Evolutionary conservation across 2,113 vertebrate genomes (phyloP), one percentile per base, ranked within the genome.

Genomic region (Struthidea cinerea): DNA sequence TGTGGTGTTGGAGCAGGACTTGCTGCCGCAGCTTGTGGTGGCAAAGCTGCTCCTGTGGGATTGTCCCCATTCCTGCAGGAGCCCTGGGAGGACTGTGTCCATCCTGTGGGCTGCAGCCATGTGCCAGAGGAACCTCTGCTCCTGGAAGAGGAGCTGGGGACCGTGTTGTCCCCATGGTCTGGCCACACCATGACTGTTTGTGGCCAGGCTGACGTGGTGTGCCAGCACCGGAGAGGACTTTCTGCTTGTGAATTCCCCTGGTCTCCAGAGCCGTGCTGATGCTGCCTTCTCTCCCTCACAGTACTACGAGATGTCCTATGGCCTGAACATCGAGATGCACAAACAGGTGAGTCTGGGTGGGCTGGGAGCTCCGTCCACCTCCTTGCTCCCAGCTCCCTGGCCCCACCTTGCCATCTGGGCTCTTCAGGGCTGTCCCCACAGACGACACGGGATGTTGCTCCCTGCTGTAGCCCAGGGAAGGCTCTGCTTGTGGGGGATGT

Each of bases 261-360:
- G 32, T 13, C 22, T 50, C 47, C 35, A 21, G 22, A 3, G 70
- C 60, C 0, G 0, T 20, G 59, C 90, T 94, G 67, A 89, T 3
- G 33, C 39, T 65, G 41, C 35, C 33, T 46, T 41, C 80, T 90
- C 75, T 95, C 76, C 74, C 60, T 87, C 37, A 4, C 96, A 98
- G 98, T 98, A 98, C 84, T 98, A 98, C 0, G 98, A 98, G 91
- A 98, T 98, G 98, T 98, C 98, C 49, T 98, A 98, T 0, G 98
- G 98, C 42, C 94, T 98, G 41, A 98, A 98, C 95, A 98, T 98
- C 1, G 98, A 98, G 97, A 98, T 98, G 98, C 98, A 98, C 91
- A 98, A 98, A 32, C 98, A 98, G 97, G 97, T 98, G 93, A 96
- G 97, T 50, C 18, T 32, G 28, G 5, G 6, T 23, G 70, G 32